phyloP scores from a whole-genome alignment of 1,140 invertebrate genomes.

The Lepidotrigona ventralis region DNA sequence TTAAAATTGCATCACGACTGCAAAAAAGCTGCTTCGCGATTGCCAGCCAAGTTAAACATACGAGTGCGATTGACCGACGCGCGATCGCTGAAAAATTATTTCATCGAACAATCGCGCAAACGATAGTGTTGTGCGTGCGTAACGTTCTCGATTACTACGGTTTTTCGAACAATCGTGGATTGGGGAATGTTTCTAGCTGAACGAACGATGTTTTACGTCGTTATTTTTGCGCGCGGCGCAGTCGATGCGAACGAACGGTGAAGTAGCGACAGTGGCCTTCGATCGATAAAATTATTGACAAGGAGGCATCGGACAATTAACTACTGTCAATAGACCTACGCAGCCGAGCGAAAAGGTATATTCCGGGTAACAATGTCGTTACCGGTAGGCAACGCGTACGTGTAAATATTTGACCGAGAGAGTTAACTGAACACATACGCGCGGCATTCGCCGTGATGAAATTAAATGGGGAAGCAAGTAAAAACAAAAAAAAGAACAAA shows the following conservation, averaged over 20 bases:
- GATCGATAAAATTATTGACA: conserved; percentile 12
- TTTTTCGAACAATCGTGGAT: background rate
- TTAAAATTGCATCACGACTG: conserved; percentile 21
- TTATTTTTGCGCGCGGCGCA: background rate
- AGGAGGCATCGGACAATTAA: background rate
- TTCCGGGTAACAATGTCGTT: background rate
- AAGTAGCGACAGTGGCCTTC: background rate
- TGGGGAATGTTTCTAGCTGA: background rate
- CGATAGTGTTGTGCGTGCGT: background rate
- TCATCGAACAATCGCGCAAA: background rate
- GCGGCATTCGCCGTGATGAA: background rate
- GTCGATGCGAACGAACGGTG: background rate
- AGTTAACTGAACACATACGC: background rate
- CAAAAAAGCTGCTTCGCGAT: background rate
- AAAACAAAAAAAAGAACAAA: too few relatives aligned
- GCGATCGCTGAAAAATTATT: background rate
- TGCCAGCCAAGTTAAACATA: background rate
- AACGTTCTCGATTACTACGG: background rate
- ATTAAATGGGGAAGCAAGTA: background rate
- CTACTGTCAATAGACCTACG: background rate
- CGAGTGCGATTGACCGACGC: background rate
- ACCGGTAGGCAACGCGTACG: background rate
- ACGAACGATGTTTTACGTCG: background rate
- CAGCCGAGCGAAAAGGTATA: background rate
- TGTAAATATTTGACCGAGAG: background rate